Conservation (phyloP, 2,113 vertebrate genomes). For the Syrmaticus mikado region DNA sequence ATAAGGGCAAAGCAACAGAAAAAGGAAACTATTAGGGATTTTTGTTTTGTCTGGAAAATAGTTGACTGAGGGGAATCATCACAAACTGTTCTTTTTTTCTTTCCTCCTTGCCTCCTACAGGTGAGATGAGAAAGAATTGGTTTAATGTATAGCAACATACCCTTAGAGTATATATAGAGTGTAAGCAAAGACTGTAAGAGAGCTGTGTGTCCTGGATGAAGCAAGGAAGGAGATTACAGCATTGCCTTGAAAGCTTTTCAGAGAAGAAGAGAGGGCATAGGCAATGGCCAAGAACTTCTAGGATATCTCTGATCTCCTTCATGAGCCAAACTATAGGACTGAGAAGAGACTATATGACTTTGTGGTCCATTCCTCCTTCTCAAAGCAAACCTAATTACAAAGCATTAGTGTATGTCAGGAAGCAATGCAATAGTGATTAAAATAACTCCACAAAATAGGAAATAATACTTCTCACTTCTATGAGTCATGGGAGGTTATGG, state of each 20-base stretch:
- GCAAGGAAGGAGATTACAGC: background rate
- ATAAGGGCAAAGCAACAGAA: conserved; percentile 47
- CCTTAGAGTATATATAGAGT: background rate
- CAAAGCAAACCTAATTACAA: background rate
- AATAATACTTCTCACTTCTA: background rate
- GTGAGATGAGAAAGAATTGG: conserved; percentile 13
- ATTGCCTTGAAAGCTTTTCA: background rate
- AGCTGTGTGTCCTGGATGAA: background rate
- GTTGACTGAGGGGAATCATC: conserved; percentile 4
- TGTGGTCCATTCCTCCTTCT: background rate
- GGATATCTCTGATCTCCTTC: background rate
- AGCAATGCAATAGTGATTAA: background rate
- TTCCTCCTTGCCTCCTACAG: background rate
- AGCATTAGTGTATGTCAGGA: background rate
- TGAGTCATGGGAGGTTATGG: background rate
- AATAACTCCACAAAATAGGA: background rate
- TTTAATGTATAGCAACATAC: background rate
- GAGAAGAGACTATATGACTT: background rate
- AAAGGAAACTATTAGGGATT: background rate
- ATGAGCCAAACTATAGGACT: background rate
- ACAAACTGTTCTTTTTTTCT: conserved; percentile 3
- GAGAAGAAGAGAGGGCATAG: background rate
- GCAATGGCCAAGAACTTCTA: background rate
- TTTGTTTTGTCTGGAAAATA: conserved; percentile 36
- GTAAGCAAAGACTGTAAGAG: background rate